Conservation (phyloP, 2,797 vertebrate species). For the Telmatherina bonti region DNA sequence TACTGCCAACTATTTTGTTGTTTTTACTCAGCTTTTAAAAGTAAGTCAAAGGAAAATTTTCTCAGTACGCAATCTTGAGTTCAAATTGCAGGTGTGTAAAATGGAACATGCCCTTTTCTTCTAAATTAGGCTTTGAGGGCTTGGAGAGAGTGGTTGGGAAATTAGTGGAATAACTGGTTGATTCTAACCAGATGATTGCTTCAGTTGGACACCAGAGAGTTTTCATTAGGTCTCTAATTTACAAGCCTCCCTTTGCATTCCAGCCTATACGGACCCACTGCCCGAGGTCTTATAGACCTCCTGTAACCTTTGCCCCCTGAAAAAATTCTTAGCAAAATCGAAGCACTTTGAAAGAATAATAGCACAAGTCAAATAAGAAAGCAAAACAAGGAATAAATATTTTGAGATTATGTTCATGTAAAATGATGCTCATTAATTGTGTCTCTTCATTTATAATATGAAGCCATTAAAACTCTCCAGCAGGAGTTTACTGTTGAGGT, state of each 20-base stretch:
- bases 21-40: slow-evolving; percentile 45
- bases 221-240: slow-evolving; percentile 99
- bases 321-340: slow-evolving; percentile 54
- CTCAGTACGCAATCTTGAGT: slow-evolving; percentile 74
- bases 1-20: slow-evolving; percentile 34
- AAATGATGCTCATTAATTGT: slow-evolving; percentile 10
- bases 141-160: slow-evolving; percentile 91
- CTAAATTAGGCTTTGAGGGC: slow-evolving; percentile 96
- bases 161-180: slow-evolving; percentile 99
- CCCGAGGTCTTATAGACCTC: slow-evolving; percentile 81
- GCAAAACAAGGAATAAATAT: slow-evolving; percentile 13
- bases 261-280: slow-evolving; percentile 80
- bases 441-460: slow-evolving; percentile 4
- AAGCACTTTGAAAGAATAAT: slow-evolving; percentile 44
- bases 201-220: slow-evolving; percentile 93
- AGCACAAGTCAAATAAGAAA: slow-evolving; percentile 7
- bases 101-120: slow-evolving; percentile 92
- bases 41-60: slow-evolving; percentile 39
- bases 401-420: slow-evolving; percentile 13
- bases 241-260: slow-evolving; percentile 95
- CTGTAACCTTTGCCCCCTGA: slow-evolving; percentile 71
- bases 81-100: slow-evolving; percentile 96
- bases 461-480: slow-evolving; percentile 22
- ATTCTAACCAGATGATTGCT: slow-evolving; percentile 99
- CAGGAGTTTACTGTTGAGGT: slow-evolving; percentile 26